These are phyloP conservation scores for Sarcophaga subvicina DNA, from an alignment of 2,888 invertebrate genomes.

Conservation along the genomic window DNA sequence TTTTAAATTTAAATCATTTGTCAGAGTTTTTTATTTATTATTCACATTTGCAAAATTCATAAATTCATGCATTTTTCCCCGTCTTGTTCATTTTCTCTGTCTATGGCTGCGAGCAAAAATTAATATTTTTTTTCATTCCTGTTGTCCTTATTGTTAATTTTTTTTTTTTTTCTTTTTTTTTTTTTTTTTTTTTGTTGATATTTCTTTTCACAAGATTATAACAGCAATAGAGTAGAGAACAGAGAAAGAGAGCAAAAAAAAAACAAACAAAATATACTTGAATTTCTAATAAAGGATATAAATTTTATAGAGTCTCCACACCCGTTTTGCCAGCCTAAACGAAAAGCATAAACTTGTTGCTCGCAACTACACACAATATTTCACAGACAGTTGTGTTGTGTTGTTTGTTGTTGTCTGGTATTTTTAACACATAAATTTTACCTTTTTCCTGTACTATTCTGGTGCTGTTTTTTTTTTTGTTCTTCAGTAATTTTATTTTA, in stretches of 20 bases:
- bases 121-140: not conserved
- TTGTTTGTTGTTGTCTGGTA: not conserved
- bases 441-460: not conserved
- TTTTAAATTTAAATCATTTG: conserved; percentile 48
- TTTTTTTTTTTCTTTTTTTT: too few species aligned
- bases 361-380: not conserved
- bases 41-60: conserved; percentile 10
- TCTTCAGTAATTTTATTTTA: too few species aligned
- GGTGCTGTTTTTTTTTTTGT: too few species aligned
- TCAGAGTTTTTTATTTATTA: conserved; percentile 57
- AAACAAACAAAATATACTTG: not conserved
- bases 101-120: conserved; percentile 33
- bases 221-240: too few species aligned
- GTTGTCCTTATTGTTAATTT: conserved; percentile 12
- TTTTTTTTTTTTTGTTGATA: too few species aligned
- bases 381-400: too few species aligned
- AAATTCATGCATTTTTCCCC: conserved; percentile 49
- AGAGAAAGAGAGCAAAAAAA: not conserved
- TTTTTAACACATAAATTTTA: conserved; percentile 7
- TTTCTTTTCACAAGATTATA: too few species aligned
- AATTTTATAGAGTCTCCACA: conserved; percentile 37
- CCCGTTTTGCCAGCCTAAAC: conserved; percentile 9
- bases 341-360: conserved; percentile 52
- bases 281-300: conserved; percentile 25
- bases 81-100: not conserved